Conservation (phyloP, 2,888 invertebrate genomes). For the Liodrosophila aerea region DNA sequence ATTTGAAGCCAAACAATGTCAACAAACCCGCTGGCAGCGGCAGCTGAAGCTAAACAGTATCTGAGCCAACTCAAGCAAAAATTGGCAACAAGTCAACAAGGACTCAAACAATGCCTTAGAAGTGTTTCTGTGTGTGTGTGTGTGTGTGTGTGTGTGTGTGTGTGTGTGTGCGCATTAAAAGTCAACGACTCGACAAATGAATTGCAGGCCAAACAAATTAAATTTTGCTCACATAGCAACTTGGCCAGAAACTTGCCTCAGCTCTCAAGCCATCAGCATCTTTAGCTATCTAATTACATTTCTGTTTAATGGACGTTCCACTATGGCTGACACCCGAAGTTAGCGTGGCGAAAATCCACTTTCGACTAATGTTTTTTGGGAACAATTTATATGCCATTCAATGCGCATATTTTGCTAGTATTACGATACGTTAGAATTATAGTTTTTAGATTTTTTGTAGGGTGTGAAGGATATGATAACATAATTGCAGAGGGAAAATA, state of each 20-base stretch:
- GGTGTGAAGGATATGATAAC: no score
- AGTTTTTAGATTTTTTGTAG: no score
- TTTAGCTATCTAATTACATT: constrained; percentile 43
- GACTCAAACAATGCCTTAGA: constrained; percentile 54
- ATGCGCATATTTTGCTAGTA: no score
- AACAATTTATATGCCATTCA: no score
- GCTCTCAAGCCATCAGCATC: no score
- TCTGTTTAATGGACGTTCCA: constrained; percentile 26
- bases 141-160: no score
- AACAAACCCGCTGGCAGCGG: constrained; percentile 27
- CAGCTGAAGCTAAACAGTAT: constrained; percentile 10
- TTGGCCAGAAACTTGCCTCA: not conserved
- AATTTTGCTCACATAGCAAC: constrained; percentile 55
- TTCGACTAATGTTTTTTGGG: no score
- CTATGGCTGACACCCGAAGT: no score
- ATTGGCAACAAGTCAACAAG: constrained; percentile 67
- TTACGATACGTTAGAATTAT: no score
- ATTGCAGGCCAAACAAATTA: constrained; percentile 73
- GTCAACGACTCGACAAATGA: constrained; percentile 75
- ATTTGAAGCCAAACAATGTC: constrained; percentile 27
- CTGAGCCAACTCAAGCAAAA: constrained; percentile 56
- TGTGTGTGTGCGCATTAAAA: constrained; percentile 73
- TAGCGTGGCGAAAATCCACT: no score
- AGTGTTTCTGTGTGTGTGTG: no score
- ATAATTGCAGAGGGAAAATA: no score